These are phyloP conservation scores for Heteractis magnifica DNA, from an alignment of 92 coral and sea anemone species.

Conservation along the genomic window DNA sequence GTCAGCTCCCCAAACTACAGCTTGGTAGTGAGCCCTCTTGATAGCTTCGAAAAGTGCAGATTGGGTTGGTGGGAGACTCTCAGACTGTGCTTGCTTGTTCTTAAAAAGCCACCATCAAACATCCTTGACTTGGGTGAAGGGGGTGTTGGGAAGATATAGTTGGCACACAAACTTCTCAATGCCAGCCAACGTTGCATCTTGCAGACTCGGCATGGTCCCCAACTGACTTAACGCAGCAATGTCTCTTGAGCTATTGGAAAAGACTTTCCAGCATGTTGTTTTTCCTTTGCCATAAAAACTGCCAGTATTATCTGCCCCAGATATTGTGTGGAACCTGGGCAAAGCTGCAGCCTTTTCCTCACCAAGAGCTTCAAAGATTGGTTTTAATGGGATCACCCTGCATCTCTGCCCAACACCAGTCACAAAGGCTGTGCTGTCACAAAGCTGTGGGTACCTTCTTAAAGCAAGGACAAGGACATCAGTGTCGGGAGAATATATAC, in stretches of 20 bases:
- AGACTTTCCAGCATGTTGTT: conserved; percentile 38
- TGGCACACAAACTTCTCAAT: conserved; percentile 48
- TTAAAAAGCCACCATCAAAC: conserved; percentile 46
- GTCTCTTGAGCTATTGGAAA: conserved; percentile 8
- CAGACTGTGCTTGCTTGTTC: conserved; percentile 46
- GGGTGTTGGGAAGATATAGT: conserved; percentile 25
- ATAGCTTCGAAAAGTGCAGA: conserved; percentile 36
- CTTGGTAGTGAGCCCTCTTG: conserved; percentile 36
- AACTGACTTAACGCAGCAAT: conserved; percentile 31
- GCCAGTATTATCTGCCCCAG: conserved; percentile 47
- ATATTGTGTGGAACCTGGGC: conserved; percentile 40
- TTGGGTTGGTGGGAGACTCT: conserved; percentile 46
- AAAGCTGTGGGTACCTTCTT: conserved; percentile 32
- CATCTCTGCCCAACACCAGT: conserved; percentile 46
- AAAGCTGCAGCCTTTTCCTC: conserved; percentile 29
- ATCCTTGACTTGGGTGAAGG: conserved; percentile 24
- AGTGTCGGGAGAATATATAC: conserved; percentile 27
- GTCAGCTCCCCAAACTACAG: conserved; percentile 41
- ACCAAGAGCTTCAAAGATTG: conserved; percentile 35
- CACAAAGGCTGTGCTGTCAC: conserved; percentile 22
- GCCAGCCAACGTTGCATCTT: conserved; percentile 24
- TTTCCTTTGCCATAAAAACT: conserved; percentile 40
- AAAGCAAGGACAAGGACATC: conserved; percentile 35
- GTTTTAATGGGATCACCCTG: conserved; percentile 25
- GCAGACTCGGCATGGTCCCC: conserved; percentile 21